These are phyloP conservation scores for chimpanzee (Pan troglodytes) DNA, from an alignment of 2,113 vertebrate genomes.

Conservation along the genomic window NHGRI_mPanTro3-v2.1_pri NC_072407.2:16517501-16518000, in stretches of 20 bases:
- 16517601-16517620: neutral
- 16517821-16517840: conserved; percentile 66
- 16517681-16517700: conserved; percentile 69
- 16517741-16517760: conserved; percentile 57
- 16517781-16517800: conserved; percentile 69
- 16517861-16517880: conserved; percentile 61
- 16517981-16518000: conserved; percentile 45
- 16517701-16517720: conserved; percentile 57
- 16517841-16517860: conserved; percentile 71
- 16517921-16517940: conserved; percentile 74
- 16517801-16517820: conserved; percentile 73
- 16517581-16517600: neutral
- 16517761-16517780: conserved; percentile 65
- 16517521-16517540: neutral
- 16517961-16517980: conserved; percentile 51
- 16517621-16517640: neutral
- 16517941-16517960: conserved; percentile 65
- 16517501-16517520: conserved; percentile 16
- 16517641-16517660: neutral
- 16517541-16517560: conserved; percentile 12
- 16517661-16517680: conserved; percentile 50
- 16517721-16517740: conserved; percentile 64
- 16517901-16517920: conserved; percentile 69
- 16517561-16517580: neutral
- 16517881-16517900: conserved; percentile 64